phyloP scores from a whole-genome alignment of 1,140 invertebrate genomes.

The Diuraphis noxia region DNA sequence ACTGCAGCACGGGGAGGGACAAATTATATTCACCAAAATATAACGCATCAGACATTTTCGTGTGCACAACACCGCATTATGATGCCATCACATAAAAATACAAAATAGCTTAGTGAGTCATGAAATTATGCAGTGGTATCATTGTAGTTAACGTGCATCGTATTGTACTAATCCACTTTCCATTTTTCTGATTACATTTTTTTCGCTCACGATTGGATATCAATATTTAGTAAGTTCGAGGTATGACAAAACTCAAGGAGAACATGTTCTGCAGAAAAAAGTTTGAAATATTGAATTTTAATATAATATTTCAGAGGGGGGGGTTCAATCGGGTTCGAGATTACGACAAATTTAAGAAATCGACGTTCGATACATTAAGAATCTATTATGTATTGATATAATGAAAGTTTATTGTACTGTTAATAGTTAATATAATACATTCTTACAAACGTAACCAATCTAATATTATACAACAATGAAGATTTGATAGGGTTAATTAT shows the following conservation, averaged over 20 bases:
- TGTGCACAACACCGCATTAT: neutral
- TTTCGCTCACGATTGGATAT: neutral
- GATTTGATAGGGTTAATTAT: neutral
- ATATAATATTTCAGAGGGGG: no score
- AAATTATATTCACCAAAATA: neutral
- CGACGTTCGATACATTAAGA: no score
- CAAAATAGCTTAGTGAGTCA: neutral
- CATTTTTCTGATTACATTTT: neutral
- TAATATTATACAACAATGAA: neutral
- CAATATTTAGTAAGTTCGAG: neutral
- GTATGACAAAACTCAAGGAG: no score
- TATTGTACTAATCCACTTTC: neutral
- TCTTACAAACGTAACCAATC: neutral
- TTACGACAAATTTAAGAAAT: no score
- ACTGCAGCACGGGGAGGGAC: neutral
- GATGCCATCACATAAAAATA: neutral
- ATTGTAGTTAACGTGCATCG: neutral
- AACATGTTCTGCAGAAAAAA: no score
- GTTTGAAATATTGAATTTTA: no score
- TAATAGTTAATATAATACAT: neutral
- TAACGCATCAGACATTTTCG: neutral
- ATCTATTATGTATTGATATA: no score
- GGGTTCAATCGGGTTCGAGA: no score
- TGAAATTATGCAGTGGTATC: neutral
- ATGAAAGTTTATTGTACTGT: neutral